Percentiles rank a stretch among this genome's conserved stretches.
phyloP scores from a whole-genome alignment of 2,797 vertebrate genomes.

The Danio tinwini region DNA sequence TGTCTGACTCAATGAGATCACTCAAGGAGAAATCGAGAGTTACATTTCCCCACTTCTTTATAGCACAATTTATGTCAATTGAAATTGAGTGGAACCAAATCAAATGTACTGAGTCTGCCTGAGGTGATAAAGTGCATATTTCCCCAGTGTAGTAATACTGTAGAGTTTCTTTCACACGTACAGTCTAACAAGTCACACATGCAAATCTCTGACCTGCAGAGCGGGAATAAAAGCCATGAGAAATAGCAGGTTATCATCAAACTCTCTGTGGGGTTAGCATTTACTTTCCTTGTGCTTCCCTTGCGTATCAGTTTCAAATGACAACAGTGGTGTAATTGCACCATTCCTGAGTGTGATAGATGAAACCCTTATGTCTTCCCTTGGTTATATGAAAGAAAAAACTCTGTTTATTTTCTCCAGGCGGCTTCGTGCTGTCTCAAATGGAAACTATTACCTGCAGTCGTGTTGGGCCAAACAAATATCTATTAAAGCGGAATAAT shows the following conservation, averaged over 20 bases:
- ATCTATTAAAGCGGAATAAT: conserved; percentile 58
- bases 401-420: conserved; percentile 59
- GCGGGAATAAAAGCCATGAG: conserved; percentile 49
- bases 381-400: conserved; percentile 49
- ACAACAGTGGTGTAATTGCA: conserved; percentile 54
- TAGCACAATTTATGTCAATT: conserved; percentile 70
- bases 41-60: conserved; percentile 53
- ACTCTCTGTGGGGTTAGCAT: conserved; percentile 42
- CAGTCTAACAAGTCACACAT: conserved; percentile 43
- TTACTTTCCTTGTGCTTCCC: conserved; percentile 48
- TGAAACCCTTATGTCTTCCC: conserved; percentile 50
- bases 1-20: conserved; percentile 59
- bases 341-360: conserved; percentile 57
- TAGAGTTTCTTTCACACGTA: conserved; percentile 39
- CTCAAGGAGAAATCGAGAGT: conserved; percentile 65
- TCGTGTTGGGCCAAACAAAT: conserved; percentile 58
- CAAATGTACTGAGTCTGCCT: conserved; percentile 64
- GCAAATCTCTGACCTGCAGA: conserved; percentile 42
- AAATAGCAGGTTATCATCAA: conserved; percentile 44
- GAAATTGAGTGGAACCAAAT: conserved; percentile 72
- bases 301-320: conserved; percentile 56
- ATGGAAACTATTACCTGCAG: conserved; percentile 62
- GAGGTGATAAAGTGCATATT: conserved; percentile 76
- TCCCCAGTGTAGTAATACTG: conserved; percentile 70
- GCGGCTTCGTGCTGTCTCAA: conserved; percentile 54